Base-by-base conservation (phyloP, 2,113 vertebrate genomes). In the Sinocyclocheilus rhinocerous region DNA sequence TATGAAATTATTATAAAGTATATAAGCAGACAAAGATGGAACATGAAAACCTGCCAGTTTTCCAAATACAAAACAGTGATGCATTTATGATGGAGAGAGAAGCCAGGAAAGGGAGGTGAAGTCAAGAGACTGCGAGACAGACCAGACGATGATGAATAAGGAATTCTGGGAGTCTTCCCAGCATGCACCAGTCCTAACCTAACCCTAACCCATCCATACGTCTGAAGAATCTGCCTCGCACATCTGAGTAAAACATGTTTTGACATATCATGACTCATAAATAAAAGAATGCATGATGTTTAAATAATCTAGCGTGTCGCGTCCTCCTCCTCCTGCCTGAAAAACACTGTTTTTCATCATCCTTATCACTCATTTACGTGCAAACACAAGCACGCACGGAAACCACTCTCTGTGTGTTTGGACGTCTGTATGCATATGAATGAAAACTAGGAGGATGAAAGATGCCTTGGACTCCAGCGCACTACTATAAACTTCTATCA, bases 151-250 rank as follows among this genome's bases (percentile, higher is more conserved):
- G 87, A 78, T 88, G 73, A 15, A 45, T 70, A 61, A 83, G 65
- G 80, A 83, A 83, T 79, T 45, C 52, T 77, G 24, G 84, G 78
- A 57, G 76, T 85, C 72, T 88, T 83, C 24, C 59, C 76, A 83
- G 76, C 61, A 85, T 29, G 22, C 69, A 24, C 42, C 57, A 36
- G 67, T 26, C 39, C 29, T 33, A 33, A 33, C 29, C 29, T 33
- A 33, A 33, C 29, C 29, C 29, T 33, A 33, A 33, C 22, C 45
- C n/a, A 16, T 65, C 63, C 50, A 52, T 26, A 72, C 39, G 70
- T 85, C 29, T 77, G n/a, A 9, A 82, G 10, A 26, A 45, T 69
- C 81, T 29, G 29, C 69, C 52, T 78, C 24, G 33, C 39, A 24
- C 33, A 59, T 79, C 22, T 39, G 55, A 79, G 77, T 79, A 79